Evolutionary conservation across 2,113 vertebrate genomes (phyloP).

Genomic region (Phalacrocorax carbo): DNA sequence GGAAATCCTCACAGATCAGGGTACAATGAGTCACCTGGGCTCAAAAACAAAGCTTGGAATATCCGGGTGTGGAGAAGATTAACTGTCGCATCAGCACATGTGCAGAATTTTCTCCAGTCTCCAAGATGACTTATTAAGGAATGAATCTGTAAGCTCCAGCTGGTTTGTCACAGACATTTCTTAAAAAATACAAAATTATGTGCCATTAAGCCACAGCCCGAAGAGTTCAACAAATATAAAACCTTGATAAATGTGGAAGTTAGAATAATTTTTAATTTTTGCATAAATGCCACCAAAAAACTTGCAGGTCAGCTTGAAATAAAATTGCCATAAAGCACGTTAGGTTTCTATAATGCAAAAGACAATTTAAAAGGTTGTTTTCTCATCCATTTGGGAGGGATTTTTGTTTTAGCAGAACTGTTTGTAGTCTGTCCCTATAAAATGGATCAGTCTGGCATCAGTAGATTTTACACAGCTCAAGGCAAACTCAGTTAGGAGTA

Average conservation of each 20-base stretch:
- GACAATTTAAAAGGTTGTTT: slow-evolving; percentile 20
- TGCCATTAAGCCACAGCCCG: slow-evolving; percentile 11
- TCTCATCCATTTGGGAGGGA: not conserved
- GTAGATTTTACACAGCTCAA: slow-evolving; percentile 1
- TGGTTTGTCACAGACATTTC: not conserved
- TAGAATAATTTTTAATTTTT: slow-evolving; percentile 34
- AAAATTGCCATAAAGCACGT: slow-evolving; percentile 8
- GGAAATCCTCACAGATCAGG: not conserved
- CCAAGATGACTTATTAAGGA: not conserved
- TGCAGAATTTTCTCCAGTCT: not conserved
- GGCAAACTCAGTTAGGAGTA: not conserved
- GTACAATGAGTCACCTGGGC: not conserved
- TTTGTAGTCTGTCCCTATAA: not conserved
- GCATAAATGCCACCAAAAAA: slow-evolving; percentile 1
- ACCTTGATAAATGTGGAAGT: slow-evolving; percentile 41
- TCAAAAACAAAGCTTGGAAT: not conserved
- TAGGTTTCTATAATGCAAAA: slow-evolving; percentile 32
- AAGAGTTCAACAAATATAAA: slow-evolving; percentile 15
- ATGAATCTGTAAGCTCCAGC: not conserved
- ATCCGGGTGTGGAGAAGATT: not conserved
- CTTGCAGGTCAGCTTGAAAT: slow-evolving; percentile 47
- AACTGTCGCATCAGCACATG: not conserved
- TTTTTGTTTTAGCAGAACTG: not conserved
- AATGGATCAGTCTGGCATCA: slow-evolving; percentile 12
- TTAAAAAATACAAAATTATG: slow-evolving; percentile 41